Evolutionary conservation across 2,113 vertebrate genomes (phyloP).

Genomic region (Pontoporia blainvillei): DNA sequence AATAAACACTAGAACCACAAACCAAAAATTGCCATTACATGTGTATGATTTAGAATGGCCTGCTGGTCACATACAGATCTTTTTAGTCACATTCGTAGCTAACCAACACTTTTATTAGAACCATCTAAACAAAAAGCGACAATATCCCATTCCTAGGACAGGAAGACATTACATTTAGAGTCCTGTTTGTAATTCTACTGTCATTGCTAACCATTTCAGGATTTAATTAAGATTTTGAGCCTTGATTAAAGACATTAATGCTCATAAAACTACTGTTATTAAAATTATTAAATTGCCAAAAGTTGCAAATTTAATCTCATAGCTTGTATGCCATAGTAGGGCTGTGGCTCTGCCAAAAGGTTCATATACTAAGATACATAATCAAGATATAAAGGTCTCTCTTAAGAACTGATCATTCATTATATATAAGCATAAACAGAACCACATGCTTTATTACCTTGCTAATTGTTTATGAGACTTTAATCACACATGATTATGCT

Average conservation of each 20-base stretch:
- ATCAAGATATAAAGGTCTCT: background rate
- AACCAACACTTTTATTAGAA: background rate
- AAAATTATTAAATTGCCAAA: background rate
- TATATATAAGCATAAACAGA: background rate
- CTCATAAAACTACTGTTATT: background rate
- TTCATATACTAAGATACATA: background rate
- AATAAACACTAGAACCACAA: background rate
- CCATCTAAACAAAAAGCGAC: background rate
- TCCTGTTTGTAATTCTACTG: background rate
- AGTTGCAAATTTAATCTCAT: background rate
- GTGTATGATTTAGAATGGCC: background rate
- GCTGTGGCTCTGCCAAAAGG: background rate
- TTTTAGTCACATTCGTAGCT: background rate
- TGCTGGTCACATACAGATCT: background rate
- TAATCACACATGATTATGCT: background rate
- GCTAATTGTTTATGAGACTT: background rate
- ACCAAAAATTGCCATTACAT: background rate
- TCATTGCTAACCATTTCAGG: background rate
- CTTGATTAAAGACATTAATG: background rate
- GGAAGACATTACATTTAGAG: background rate
- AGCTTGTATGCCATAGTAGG: background rate
- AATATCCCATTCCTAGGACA: background rate
- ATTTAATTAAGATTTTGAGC: constrained; percentile 19
- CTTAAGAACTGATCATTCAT: background rate
- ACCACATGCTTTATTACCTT: background rate